phyloP scores from a whole-genome alignment of 2,113 vertebrate genomes.

The Sapajus apella region DNA sequence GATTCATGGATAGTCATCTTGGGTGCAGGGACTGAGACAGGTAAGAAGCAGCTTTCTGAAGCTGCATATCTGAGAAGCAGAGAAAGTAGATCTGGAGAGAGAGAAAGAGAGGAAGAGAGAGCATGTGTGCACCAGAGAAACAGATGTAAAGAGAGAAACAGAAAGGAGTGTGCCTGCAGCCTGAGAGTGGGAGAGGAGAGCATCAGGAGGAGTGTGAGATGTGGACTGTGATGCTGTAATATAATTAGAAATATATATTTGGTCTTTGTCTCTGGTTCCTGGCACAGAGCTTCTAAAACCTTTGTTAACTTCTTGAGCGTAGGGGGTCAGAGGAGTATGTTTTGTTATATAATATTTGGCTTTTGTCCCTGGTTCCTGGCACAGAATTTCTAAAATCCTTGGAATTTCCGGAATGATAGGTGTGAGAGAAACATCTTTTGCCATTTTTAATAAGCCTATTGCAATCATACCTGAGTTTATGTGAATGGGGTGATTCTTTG shows the following conservation, averaged over 20 bases:
- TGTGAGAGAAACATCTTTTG: neutral
- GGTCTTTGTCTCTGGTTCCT: neutral
- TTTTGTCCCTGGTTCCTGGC: neutral
- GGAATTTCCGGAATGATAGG: neutral
- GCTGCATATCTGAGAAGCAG: neutral
- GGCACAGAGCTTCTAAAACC: neutral
- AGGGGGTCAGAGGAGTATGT: neutral
- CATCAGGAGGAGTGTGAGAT: neutral
- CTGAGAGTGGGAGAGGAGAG: neutral
- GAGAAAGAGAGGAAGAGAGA: neutral
- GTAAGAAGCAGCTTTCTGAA: neutral
- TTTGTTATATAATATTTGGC: neutral
- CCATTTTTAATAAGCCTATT: neutral
- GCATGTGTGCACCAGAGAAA: neutral
- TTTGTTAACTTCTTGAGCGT: neutral
- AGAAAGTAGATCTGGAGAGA: neutral
- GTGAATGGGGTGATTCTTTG: neutral
- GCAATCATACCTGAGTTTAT: neutral
- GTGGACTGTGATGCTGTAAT: neutral
- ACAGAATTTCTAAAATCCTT: neutral
- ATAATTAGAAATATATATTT: neutral
- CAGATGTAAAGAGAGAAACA: neutral
- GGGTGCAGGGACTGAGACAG: neutral
- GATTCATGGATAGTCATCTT: neutral
- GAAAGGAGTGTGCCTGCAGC: neutral